These are phyloP conservation scores for Orthonychiurus folsomi DNA, from an alignment of 2,888 invertebrate species.

Conservation along the genomic window DNA sequence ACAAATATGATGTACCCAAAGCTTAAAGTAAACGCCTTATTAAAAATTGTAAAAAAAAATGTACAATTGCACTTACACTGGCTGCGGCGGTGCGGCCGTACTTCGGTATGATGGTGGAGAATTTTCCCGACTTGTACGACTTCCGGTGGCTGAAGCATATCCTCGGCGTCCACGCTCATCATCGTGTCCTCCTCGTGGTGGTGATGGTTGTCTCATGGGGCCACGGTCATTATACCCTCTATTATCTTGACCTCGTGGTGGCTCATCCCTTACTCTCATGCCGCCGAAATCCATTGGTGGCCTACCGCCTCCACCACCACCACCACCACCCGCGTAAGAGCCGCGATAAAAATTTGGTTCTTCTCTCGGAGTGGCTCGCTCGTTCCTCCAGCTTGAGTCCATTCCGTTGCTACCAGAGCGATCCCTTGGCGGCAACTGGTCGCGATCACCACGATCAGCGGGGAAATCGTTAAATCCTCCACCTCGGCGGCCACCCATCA, in stretches of 20 bases:
- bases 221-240: background rate
- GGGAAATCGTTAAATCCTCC: background rate
- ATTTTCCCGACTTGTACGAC: constrained; percentile 38
- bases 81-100: background rate
- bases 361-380: constrained; percentile 14
- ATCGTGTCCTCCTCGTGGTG: constrained; percentile 48
- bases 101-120: constrained; percentile 14
- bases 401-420: background rate
- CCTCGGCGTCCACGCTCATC: constrained; percentile 28
- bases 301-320: constrained; percentile 24
- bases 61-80: background rate
- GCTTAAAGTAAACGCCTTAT: too few relatives aligned
- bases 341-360: background rate
- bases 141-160: constrained; percentile 19
- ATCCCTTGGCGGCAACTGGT: background rate
- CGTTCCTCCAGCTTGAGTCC: background rate
- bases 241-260: background rate
- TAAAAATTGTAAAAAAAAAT: too few relatives aligned
- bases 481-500: constrained; percentile 39
- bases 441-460: constrained; percentile 2
- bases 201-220: constrained; percentile 37
- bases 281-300: constrained; percentile 15
- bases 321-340: constrained; percentile 11
- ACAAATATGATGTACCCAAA: too few relatives aligned
- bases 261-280: constrained; percentile 14